These are phyloP conservation scores for Anagrus nilaparvatae DNA, from an alignment of 1,140 invertebrate genomes.

Conservation along the genomic window DNA sequence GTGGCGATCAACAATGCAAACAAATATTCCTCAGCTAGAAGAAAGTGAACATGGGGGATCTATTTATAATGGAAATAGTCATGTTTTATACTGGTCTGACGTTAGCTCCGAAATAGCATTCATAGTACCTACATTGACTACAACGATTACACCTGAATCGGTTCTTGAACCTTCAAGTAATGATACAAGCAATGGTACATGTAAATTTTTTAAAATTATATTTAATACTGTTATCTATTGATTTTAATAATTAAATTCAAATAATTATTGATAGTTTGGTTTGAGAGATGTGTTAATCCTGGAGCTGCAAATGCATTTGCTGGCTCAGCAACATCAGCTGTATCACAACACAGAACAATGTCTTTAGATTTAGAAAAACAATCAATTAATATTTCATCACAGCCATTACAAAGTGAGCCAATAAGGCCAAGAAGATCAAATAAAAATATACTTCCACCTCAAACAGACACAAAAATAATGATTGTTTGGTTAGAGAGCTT, in stretches of 20 bases:
- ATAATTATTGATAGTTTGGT: constrained; percentile 42
- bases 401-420: constrained; percentile 30
- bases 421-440: constrained; percentile 36
- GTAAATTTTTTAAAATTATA: constrained; percentile 11
- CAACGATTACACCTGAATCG: constrained; percentile 25
- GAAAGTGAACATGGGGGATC: constrained; percentile 46
- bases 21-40: neutral
- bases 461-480: constrained; percentile 74
- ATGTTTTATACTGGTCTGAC: constrained; percentile 94
- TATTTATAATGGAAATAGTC: constrained; percentile 60
- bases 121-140: constrained; percentile 71
- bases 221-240: neutral
- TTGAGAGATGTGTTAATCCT: constrained; percentile 50
- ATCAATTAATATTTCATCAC: constrained; percentile 37
- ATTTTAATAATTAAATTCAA: neutral
- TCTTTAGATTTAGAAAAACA: constrained; percentile 61
- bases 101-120: constrained; percentile 89
- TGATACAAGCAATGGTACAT: constrained; percentile 31
- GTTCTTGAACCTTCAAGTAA: constrained; percentile 26
- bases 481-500: constrained; percentile 92
- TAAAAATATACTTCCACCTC: constrained; percentile 45
- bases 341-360: constrained; percentile 49
- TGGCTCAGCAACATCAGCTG: constrained; percentile 21
- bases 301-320: constrained; percentile 16
- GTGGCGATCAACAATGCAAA: constrained; percentile 49